These are phyloP conservation scores for Monopterus albus DNA, from an alignment of 2,113 vertebrate species.

Conservation along the genomic window DNA sequence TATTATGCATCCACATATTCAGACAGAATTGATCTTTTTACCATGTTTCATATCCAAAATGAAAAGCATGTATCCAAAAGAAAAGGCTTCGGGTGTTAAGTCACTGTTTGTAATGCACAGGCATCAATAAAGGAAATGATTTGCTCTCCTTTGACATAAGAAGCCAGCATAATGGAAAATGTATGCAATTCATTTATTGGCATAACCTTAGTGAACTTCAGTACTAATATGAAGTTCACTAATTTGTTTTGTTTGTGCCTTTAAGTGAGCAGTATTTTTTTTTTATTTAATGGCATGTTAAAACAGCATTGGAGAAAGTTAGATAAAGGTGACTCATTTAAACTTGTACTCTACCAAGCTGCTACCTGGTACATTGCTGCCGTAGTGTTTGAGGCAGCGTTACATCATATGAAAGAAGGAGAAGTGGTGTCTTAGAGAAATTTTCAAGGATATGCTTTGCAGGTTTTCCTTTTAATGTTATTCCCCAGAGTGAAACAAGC, in stretches of 20 bases:
- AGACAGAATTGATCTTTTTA: not conserved
- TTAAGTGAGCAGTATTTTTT: too few species aligned
- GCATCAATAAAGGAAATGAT: not conserved
- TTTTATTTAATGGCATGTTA: not conserved
- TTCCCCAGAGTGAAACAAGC: not conserved
- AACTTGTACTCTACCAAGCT: not conserved
- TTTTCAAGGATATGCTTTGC: constrained; percentile 6
- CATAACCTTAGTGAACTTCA: too few species aligned
- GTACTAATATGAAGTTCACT: too few species aligned
- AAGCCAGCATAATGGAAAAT: too few species aligned
- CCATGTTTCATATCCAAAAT: not conserved
- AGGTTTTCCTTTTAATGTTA: constrained; percentile 14
- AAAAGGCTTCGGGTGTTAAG: not conserved
- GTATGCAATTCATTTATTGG: too few species aligned
- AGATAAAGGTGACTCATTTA: not conserved
- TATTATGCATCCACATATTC: not conserved
- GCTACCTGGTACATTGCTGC: not conserved
- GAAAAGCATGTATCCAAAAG: not conserved
- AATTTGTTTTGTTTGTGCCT: too few species aligned
- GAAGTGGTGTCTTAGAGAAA: not conserved
- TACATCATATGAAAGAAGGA: not conserved
- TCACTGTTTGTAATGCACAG: not conserved
- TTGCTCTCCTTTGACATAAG: too few species aligned
- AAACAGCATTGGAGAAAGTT: not conserved
- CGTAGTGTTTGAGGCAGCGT: not conserved